Evolutionary conservation across 2,797 vertebrate species (phyloP), one percentile per base, ranked within the genome.

Genomic region (Sparidentex hasta): DNA sequence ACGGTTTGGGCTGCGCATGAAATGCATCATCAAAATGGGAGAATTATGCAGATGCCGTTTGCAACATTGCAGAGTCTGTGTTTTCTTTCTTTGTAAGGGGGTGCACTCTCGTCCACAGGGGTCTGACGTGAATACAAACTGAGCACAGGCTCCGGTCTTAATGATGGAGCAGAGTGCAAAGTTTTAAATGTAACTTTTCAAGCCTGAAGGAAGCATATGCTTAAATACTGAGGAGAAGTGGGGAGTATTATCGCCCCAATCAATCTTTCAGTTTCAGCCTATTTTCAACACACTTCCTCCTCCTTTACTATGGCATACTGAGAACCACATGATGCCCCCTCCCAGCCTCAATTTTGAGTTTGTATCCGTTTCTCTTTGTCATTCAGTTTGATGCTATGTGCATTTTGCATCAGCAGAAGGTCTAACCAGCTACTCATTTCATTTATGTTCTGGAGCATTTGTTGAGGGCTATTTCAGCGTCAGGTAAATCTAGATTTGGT

Each of bases 11-110:
- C 50, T 80, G 78, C 17, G 27, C 20, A 38, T 75, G 82, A 85
- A 68, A 92, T 90, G 83, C 79, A 88, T 92, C 90, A 91, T 89
- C 77, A 4, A 57, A 92, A 92, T 88, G 86, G 74, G 80, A 76
- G 78, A 85, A 90, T 87, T 87, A 92, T 90, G 91, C 76, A 90
- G 87, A 92, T 81, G 72, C 27, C 43, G 57, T 47, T 66, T 71
- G 77, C 83, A 90, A 76, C 85, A 68, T 2, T 83, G 86, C 87
- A 79, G 87, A 74, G 65, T 86, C 27, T 44, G 84, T 57, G 55
- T 41, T 88, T 87, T 85, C 75, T 72, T 12, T 76, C 52, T 82
- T 46, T 18, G 27, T 25, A 21, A n/a, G 17, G 43, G 54, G 54
- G 51, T 50, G 64, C 47, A 57, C 62, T 69, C 50, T 61, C 25